These are phyloP conservation scores for Malacoraja senta DNA, from an alignment of 2,797 vertebrate genomes.

Conservation along the genomic window DNA sequence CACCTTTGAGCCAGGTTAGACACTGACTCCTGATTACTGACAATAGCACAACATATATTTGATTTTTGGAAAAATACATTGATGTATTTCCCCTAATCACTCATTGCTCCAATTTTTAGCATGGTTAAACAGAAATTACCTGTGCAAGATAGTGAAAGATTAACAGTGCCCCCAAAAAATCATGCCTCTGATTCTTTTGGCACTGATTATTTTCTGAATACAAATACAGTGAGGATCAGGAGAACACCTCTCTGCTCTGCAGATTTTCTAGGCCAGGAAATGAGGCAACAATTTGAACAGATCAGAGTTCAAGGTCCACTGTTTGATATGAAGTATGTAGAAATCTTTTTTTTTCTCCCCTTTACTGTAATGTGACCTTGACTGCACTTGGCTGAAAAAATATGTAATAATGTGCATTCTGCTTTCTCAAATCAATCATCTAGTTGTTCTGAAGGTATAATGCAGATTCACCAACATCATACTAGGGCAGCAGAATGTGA, in stretches of 20 bases:
- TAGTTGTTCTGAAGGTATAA: background rate
- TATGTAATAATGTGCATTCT: background rate
- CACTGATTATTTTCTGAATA: no score
- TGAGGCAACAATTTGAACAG: background rate
- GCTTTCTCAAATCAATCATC: background rate
- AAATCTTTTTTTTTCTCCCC: background rate
- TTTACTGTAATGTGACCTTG: background rate
- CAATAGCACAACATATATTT: background rate
- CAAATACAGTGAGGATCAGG: background rate
- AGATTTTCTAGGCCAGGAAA: background rate
- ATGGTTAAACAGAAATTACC: background rate
- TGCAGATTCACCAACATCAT: background rate
- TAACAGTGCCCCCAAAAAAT: background rate
- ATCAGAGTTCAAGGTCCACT: background rate
- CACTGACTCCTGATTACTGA: background rate
- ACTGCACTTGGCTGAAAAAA: background rate
- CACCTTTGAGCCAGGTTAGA: background rate
- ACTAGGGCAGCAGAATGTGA: background rate
- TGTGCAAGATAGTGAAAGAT: background rate
- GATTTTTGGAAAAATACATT: background rate
- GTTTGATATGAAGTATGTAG: background rate
- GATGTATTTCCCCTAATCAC: background rate
- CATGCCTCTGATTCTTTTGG: no score
- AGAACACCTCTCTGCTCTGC: background rate
- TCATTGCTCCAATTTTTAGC: background rate